phyloP scores from a whole-genome alignment of 2,797 vertebrate genomes.

The Chelon auratus region DNA sequence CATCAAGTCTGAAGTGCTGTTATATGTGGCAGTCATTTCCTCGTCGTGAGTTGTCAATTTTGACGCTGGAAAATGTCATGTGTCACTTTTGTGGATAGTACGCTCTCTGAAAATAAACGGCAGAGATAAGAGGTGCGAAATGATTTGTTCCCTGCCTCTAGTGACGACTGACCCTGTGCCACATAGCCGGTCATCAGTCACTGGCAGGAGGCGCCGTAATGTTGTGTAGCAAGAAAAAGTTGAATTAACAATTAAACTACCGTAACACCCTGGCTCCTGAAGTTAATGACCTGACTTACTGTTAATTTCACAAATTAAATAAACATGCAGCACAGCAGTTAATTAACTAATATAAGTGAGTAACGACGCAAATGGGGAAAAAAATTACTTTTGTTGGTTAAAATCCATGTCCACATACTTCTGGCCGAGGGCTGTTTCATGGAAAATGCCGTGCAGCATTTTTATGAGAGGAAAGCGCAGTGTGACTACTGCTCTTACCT shows the following conservation, averaged over 20 bases:
- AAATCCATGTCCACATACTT: not conserved
- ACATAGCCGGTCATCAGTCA: not conserved
- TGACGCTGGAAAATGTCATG: slow-evolving; percentile 31
- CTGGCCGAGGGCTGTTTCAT: too few species aligned
- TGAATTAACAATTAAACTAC: not conserved
- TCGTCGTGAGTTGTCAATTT: slow-evolving; percentile 31
- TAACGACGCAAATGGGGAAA: not conserved
- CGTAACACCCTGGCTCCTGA: not conserved
- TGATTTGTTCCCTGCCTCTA: not conserved
- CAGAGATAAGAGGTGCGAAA: not conserved
- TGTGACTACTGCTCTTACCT: not conserved
- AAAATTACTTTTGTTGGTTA: not conserved
- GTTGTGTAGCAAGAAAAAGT: not conserved
- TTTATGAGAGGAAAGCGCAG: not conserved
- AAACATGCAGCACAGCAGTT: not conserved
- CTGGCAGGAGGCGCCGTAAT: not conserved
- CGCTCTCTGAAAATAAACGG: not conserved
- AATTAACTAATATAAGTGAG: not conserved
- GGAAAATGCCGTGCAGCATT: too few species aligned
- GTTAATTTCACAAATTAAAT: not conserved
- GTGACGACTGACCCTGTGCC: not conserved
- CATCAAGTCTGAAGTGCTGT: slow-evolving; percentile 28
- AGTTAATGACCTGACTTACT: not conserved
- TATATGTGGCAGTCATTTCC: slow-evolving; percentile 22
- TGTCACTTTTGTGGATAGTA: slow-evolving; percentile 1